Evolutionary conservation across 1,140 invertebrate genomes (phyloP).

Genomic region (Anastrepha ludens): DNA sequence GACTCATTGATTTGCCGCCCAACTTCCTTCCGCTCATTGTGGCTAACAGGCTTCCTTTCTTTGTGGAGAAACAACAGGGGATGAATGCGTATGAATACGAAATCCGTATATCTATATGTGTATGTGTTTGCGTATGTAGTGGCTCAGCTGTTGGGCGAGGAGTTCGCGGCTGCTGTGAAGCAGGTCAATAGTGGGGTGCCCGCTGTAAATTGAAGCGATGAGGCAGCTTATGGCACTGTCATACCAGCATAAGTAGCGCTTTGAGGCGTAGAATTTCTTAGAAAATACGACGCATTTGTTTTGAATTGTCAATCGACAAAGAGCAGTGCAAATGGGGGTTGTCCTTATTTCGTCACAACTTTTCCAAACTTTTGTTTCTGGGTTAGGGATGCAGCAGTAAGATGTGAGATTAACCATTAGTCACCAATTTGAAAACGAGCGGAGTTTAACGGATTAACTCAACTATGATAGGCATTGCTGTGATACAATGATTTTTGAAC

Average conservation of each 20-base stretch:
- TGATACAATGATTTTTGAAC: no score
- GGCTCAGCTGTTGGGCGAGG: neutral
- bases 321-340: neutral
- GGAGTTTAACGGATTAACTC: no score
- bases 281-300: constrained; percentile 10
- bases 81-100: neutral
- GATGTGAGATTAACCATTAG: constrained; percentile 13
- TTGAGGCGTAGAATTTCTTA: neutral
- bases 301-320: neutral
- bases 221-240: neutral
- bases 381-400: neutral
- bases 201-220: neutral
- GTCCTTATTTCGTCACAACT: constrained; percentile 6
- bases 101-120: neutral
- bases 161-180: neutral
- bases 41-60: neutral
- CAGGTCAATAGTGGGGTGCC: neutral
- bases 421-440: neutral
- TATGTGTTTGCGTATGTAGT: neutral
- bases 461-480: no score
- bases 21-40: constrained; percentile 15
- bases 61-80: neutral
- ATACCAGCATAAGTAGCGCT: neutral
- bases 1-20: constrained; percentile 19
- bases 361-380: neutral